phyloP scores from a whole-genome alignment of 2,888 invertebrate species.

The Myathropa florea region DNA sequence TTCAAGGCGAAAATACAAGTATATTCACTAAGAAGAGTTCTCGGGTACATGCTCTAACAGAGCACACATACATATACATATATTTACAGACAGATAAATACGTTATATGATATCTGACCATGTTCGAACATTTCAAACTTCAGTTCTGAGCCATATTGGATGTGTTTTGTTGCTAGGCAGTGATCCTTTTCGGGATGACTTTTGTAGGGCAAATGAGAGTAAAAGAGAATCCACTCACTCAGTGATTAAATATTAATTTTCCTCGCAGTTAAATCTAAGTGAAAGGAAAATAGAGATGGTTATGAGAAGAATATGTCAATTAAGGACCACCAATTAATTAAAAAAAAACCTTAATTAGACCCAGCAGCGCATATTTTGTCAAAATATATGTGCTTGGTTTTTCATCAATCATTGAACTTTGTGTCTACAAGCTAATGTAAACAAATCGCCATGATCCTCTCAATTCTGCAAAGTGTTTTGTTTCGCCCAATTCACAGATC shows the following conservation, averaged over 20 bases:
- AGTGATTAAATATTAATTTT: slow-evolving; percentile 61
- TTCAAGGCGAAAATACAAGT: not conserved
- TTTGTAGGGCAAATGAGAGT: not conserved
- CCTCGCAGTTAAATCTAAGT: slow-evolving; percentile 29
- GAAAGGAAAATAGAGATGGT: not conserved
- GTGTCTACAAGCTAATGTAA: not conserved
- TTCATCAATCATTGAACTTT: not conserved
- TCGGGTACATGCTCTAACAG: not conserved
- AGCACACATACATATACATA: not conserved
- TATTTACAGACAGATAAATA: not conserved
- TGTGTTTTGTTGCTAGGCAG: not conserved
- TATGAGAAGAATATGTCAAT: not conserved
- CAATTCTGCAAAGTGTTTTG: too few relatives aligned
- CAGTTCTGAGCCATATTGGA: not conserved
- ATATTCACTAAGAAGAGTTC: not conserved
- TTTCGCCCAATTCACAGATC: too few relatives aligned
- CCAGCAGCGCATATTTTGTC: not conserved
- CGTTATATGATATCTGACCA: not conserved
- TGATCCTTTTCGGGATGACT: not conserved
- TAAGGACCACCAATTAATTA: too few relatives aligned
- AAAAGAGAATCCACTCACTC: not conserved
- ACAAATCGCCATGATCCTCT: not conserved
- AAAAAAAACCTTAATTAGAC: too few relatives aligned
- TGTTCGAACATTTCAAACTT: not conserved
- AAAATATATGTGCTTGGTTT: too few relatives aligned